Percentiles rank a stretch among this genome's conserved stretches.
Conservation (phyloP, 2,888 invertebrate species). For the Thecophora atra region DNA sequence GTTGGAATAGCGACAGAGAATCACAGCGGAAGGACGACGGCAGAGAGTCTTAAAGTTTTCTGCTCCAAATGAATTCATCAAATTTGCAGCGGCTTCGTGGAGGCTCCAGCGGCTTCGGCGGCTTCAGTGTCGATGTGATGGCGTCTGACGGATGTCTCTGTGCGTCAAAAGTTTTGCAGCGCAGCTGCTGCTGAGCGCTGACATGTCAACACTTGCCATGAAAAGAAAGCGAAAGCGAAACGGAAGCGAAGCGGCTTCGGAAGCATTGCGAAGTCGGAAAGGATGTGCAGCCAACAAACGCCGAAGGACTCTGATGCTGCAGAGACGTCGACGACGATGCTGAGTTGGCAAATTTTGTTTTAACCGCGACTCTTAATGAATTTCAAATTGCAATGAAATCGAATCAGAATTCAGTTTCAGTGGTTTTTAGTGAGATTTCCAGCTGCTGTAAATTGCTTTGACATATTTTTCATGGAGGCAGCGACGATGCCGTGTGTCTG, state of each 20-base stretch:
- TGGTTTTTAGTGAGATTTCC: constrained; percentile 22
- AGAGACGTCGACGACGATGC: not conserved
- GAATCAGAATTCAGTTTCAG: constrained; percentile 30
- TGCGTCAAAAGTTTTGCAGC: constrained; percentile 5
- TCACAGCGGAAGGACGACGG: not conserved
- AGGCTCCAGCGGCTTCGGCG: not conserved
- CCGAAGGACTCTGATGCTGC: not conserved
- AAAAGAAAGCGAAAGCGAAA: not conserved
- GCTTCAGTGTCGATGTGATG: not conserved
- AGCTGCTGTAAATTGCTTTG: constrained; percentile 27
- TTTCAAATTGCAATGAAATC: constrained; percentile 34
- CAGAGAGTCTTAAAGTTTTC: not conserved
- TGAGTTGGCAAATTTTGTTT: constrained; percentile 26
- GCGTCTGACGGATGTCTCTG: not conserved
- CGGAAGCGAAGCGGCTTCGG: not conserved
- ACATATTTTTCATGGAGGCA: constrained; percentile 17
- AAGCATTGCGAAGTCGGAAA: not conserved
- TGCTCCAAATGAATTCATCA: constrained; percentile 17
- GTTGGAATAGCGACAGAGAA: not conserved
- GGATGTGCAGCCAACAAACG: not conserved
- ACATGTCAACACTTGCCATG: constrained; percentile 25
- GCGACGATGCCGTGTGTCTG: not conserved
- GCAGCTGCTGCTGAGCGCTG: constrained; percentile 3
- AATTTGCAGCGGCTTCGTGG: not conserved
- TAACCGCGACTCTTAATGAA: constrained; percentile 29